Conservation (phyloP, 2,113 vertebrate species). For the Aegithalos caudatus region DNA sequence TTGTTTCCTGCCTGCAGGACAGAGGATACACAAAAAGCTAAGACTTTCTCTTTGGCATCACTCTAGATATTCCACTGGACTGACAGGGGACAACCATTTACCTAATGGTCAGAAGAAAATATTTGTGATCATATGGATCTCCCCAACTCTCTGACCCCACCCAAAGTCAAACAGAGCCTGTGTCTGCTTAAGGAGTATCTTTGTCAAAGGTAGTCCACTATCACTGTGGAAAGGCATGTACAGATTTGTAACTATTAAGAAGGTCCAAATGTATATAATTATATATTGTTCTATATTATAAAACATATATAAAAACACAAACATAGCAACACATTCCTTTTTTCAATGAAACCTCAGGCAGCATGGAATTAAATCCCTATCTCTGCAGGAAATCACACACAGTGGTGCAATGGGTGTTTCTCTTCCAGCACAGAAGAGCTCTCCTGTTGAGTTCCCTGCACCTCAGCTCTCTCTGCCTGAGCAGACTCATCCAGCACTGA, state of each 20-base stretch:
- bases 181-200: not conserved
- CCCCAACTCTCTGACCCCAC: not conserved
- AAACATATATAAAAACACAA: not conserved
- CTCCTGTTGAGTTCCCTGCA: accelerated
- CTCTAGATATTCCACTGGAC: not conserved
- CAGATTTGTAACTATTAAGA: not conserved
- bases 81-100: not conserved
- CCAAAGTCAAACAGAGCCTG: not conserved
- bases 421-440: not conserved
- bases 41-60: not conserved
- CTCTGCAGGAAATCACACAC: not conserved
- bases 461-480: not conserved
- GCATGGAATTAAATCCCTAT: accelerated
- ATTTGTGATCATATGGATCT: not conserved
- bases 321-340: not conserved
- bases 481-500: not conserved
- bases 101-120: not conserved
- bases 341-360: not conserved
- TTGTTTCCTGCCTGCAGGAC: not conserved
- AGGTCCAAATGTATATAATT: not conserved
- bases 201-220: not conserved
- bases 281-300: not conserved
- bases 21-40: not conserved
- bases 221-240: not conserved
- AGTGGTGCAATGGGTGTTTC: accelerated